These are phyloP conservation scores for Pristionchus japonicus DNA, from an alignment of 2,888 invertebrate species.

Conservation along the genomic window DNA sequence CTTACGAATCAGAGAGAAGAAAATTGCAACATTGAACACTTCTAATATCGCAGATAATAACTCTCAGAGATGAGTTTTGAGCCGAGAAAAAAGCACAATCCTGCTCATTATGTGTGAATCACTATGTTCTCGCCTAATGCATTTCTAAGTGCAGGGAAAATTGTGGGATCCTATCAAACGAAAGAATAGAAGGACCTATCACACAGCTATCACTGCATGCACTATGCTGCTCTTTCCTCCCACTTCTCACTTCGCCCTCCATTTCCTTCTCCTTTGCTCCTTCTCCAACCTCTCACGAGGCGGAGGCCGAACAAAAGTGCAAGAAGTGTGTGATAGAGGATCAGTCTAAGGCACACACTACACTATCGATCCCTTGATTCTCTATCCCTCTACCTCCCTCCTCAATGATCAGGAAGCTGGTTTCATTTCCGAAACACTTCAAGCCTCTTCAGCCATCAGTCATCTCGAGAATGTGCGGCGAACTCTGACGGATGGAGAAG, in stretches of 20 bases:
- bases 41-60: background rate
- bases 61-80: background rate
- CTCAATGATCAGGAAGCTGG: background rate
- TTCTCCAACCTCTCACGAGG: background rate
- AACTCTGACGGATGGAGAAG: slow-evolving; percentile 28
- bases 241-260: background rate
- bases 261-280: background rate
- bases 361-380: background rate
- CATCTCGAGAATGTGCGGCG: slow-evolving; percentile 33
- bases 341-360: background rate
- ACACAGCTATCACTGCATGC: background rate
- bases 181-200: background rate
- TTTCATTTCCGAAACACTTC: background rate
- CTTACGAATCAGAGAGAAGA: background rate
- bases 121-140: background rate
- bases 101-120: background rate
- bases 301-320: background rate
- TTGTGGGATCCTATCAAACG: background rate
- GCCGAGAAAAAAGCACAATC: background rate
- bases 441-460: background rate
- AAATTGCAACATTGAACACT: background rate
- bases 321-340: slow-evolving; percentile 24
- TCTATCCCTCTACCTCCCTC: background rate
- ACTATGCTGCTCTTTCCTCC: slow-evolving; percentile 11
- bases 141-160: background rate